phyloP scores from a whole-genome alignment of 2,113 vertebrate species.

The Brachypteracias leptosomus region DNA sequence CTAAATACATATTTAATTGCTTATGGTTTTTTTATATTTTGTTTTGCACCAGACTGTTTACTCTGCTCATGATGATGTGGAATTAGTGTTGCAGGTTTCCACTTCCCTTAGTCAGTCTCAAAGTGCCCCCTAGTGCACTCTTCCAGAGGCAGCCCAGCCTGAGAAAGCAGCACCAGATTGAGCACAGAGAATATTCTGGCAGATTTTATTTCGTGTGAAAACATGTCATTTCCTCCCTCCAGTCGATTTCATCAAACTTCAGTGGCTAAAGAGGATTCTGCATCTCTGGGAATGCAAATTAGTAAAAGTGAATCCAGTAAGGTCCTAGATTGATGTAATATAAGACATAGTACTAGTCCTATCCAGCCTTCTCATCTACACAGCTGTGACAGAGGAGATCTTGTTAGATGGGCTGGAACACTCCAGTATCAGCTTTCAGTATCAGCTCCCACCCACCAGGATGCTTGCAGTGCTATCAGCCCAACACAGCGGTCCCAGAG shows the following conservation, averaged over 20 bases:
- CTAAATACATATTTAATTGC: constrained; percentile 83
- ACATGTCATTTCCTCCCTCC: neutral
- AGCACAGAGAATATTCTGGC: neutral
- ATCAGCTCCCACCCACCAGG: neutral
- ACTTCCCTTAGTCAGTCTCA: constrained; percentile 49
- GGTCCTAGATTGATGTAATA: neutral
- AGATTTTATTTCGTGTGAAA: neutral
- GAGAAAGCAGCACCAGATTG: neutral
- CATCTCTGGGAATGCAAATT: neutral
- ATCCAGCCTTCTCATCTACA: neutral
- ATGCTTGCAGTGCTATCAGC: neutral
- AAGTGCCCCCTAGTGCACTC: constrained; percentile 73
- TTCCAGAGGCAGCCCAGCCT: neutral
- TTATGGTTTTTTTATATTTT: constrained; percentile 78
- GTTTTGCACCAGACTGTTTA: constrained; percentile 76
- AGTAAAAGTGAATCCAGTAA: neutral
- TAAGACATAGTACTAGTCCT: neutral
- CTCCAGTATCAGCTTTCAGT: neutral
- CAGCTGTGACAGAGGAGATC: neutral
- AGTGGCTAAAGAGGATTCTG: neutral
- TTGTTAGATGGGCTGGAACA: neutral
- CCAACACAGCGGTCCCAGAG: rapidly evolving
- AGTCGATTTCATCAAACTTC: neutral
- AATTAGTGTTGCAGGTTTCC: constrained; percentile 28
- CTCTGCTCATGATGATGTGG: constrained; percentile 61